A percentile compares a stretch with the other conserved stretches of the same genome.
phyloP scores from a whole-genome alignment of 2,113 vertebrate genomes.

The Hepsetus odoe region DNA sequence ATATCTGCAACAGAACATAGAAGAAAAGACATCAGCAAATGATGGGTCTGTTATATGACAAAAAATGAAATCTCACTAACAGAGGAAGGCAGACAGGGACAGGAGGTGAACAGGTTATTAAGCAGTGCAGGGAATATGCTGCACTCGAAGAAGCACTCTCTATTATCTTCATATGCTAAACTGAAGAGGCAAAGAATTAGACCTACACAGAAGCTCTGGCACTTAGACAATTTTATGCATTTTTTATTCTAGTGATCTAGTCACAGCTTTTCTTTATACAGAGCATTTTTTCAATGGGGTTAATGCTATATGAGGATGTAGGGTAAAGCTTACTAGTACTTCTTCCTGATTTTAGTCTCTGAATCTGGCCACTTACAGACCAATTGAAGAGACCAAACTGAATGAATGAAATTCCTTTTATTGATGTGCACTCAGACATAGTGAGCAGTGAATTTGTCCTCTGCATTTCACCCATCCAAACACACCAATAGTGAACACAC shows the following conservation, averaged over 20 bases:
- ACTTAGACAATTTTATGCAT: background rate
- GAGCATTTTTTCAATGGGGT: too few relatives aligned
- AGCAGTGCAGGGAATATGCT: background rate
- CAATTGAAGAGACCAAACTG: too few relatives aligned
- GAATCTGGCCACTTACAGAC: too few relatives aligned
- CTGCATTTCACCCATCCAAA: too few relatives aligned
- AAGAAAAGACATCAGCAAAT: conserved; percentile 30
- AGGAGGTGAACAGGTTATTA: conserved; percentile 7
- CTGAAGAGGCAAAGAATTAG: conserved; percentile 3
- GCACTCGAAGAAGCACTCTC: background rate
- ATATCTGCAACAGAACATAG: conserved; percentile 30
- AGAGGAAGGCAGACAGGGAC: too few relatives aligned
- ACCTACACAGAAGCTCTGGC: background rate
- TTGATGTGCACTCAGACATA: too few relatives aligned
- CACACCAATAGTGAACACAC: too few relatives aligned
- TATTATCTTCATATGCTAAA: background rate
- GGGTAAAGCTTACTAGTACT: too few relatives aligned
- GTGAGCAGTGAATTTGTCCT: too few relatives aligned
- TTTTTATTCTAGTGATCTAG: background rate
- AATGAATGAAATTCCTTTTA: too few relatives aligned
- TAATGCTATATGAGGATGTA: too few relatives aligned
- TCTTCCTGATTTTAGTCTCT: too few relatives aligned
- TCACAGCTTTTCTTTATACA: background rate
- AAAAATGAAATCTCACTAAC: background rate
- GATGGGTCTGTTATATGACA: background rate